Percentiles rank a stretch among this genome's conserved stretches.
phyloP scores from a whole-genome alignment of 2,113 vertebrate genomes.

The Pristiophorus japonicus region DNA sequence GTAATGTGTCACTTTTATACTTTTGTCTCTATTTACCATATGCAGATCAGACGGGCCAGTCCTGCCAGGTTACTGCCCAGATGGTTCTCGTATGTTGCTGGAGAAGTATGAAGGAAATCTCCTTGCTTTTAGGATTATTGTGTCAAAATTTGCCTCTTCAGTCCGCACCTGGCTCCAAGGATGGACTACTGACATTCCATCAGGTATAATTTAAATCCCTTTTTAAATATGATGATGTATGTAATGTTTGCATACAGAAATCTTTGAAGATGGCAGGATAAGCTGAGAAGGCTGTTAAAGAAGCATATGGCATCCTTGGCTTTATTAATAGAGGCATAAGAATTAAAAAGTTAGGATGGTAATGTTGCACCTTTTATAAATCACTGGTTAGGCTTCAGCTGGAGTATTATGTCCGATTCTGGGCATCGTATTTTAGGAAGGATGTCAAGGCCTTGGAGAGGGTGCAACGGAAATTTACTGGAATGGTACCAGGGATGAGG shows the following conservation, averaged over 20 bases:
- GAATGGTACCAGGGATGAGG: neutral
- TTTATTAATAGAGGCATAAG: neutral
- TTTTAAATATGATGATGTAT: neutral
- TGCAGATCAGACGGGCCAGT: constrained; percentile 39
- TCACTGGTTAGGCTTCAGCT: neutral
- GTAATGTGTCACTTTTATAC: neutral
- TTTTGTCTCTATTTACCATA: neutral
- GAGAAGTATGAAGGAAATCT: constrained; percentile 95
- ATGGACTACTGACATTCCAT: constrained; percentile 66
- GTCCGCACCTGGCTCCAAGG: constrained; percentile 41
- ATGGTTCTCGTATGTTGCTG: constrained; percentile 95
- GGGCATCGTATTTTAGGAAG: neutral
- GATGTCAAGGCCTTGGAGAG: neutral
- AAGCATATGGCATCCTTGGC: neutral
- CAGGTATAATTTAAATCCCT: constrained; percentile 62
- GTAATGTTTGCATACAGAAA: neutral
- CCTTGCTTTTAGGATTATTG: constrained; percentile 78
- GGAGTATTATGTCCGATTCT: neutral
- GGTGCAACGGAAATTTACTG: neutral
- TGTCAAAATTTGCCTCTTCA: constrained; percentile 75
- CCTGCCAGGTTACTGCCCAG: constrained; percentile 82
- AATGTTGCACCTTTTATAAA: neutral
- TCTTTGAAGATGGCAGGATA: neutral
- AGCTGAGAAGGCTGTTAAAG: neutral
- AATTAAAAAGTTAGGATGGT: neutral